These are phyloP conservation scores for Holacanthus passer DNA, from an alignment of 2,113 vertebrate genomes.

Conservation along the genomic window DNA sequence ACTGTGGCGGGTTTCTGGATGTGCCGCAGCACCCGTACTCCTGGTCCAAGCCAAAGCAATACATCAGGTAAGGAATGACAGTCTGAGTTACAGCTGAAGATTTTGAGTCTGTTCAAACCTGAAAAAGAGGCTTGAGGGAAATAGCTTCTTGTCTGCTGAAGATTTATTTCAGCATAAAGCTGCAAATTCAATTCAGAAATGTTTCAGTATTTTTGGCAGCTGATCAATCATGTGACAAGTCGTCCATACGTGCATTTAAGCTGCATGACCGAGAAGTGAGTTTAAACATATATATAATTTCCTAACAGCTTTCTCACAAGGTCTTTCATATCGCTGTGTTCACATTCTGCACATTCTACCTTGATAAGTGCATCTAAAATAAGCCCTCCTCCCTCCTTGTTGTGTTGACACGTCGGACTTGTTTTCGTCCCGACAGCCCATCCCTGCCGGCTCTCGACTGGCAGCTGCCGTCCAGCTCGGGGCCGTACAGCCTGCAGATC, in stretches of 20 bases:
- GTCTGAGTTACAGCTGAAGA: background rate
- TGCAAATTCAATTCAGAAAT: background rate
- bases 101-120: background rate
- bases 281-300: constrained; percentile 27
- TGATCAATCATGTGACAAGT: background rate
- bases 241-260: background rate
- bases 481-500: constrained; percentile 94
- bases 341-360: constrained; percentile 67
- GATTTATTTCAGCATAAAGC: background rate
- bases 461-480: constrained; percentile 96
- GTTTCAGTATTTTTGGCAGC: background rate
- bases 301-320: background rate
- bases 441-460: constrained; percentile 97
- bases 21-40: constrained; percentile 93
- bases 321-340: constrained; percentile 14
- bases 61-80: constrained; percentile 87
- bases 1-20: constrained; percentile 92
- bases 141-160: background rate
- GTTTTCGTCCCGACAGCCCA: constrained; percentile 83
- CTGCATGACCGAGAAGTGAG: background rate
- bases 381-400: constrained; percentile 34
- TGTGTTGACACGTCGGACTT: constrained; percentile 35
- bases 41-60: constrained; percentile 95
- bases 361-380: constrained; percentile 63
- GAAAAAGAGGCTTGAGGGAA: background rate